A percentile compares a stretch with the other conserved stretches of the same genome.
These are phyloP conservation scores for Melipona bicolor DNA, from an alignment of 2,888 invertebrate genomes.

Conservation along the genomic window DNA sequence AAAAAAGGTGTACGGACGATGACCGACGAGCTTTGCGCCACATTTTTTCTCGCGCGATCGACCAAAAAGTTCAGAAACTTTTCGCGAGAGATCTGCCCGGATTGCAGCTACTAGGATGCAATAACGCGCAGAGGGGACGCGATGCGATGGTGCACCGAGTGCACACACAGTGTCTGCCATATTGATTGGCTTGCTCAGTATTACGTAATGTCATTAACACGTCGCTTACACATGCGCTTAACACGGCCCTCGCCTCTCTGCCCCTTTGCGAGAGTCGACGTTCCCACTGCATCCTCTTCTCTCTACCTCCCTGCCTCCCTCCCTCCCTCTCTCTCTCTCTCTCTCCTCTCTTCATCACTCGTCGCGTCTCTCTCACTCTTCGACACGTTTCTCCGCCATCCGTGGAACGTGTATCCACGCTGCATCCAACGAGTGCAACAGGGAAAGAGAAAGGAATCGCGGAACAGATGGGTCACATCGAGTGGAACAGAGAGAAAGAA, in stretches of 20 bases:
- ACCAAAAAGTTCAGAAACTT: conserved; percentile 1
- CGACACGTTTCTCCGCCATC: background rate
- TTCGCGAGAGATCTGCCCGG: conserved; percentile 14
- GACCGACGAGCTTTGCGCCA: conserved; percentile 24
- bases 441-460: background rate
- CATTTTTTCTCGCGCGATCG: conserved; percentile 1
- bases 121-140: conserved; percentile 52
- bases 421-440: conserved; percentile 7
- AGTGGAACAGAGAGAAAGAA: conserved; percentile 27
- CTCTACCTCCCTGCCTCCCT: background rate
- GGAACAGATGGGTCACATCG: background rate
- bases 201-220: conserved; percentile 83
- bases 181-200: conserved; percentile 81
- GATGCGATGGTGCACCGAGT: conserved; percentile 66
- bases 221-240: conserved; percentile 81
- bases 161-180: conserved; percentile 74
- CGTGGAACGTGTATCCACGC: conserved; percentile 15
- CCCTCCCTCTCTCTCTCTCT: background rate
- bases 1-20: conserved; percentile 1
- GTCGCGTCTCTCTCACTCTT: background rate
- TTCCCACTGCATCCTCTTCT: conserved; percentile 35
- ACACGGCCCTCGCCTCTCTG: conserved; percentile 55
- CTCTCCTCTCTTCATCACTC: background rate
- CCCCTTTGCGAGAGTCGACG: conserved; percentile 38
- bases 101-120: conserved; percentile 40